Evolutionary conservation across 2,113 vertebrate species (phyloP).

Genomic region (Heterocephalus glaber): DNA sequence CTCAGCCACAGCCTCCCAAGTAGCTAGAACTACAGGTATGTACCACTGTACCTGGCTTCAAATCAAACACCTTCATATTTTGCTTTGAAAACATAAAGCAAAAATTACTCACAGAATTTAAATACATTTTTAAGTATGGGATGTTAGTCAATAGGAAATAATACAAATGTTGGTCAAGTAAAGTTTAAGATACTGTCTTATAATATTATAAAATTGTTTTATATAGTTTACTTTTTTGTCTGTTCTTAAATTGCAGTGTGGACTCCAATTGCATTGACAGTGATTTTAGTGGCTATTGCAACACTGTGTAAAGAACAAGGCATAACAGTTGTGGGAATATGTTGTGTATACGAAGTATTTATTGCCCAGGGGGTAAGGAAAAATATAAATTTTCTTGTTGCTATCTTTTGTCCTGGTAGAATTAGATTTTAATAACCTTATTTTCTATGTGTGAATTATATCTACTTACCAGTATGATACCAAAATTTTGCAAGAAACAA

Average conservation of each 20-base stretch:
- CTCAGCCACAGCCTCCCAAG: not conserved
- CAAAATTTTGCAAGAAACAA: not conserved
- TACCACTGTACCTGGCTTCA: not conserved
- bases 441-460: not conserved
- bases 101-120: constrained; percentile 20
- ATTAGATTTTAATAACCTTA: constrained; percentile 28
- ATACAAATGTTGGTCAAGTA: not conserved
- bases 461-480: constrained; percentile 8
- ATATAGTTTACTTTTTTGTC: not conserved
- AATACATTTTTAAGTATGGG: constrained; percentile 30
- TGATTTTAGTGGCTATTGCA: constrained; percentile 94
- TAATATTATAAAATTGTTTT: constrained; percentile 50
- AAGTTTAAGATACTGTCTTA: constrained; percentile 45
- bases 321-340: constrained; percentile 97
- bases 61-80: not conserved
- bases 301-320: constrained; percentile 98
- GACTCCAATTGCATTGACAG: constrained; percentile 94
- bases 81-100: constrained; percentile 38
- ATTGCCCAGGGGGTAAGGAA: constrained; percentile 96
- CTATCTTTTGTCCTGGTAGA: constrained; percentile 17
- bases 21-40: not conserved
- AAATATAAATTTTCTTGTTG: constrained; percentile 8
- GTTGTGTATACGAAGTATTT: constrained; percentile 98
- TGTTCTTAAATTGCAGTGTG: constrained; percentile 89
- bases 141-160: not conserved